phyloP scores from a whole-genome alignment of 2,797 vertebrate species.

The Chiloscyllium punctatum region DNA sequence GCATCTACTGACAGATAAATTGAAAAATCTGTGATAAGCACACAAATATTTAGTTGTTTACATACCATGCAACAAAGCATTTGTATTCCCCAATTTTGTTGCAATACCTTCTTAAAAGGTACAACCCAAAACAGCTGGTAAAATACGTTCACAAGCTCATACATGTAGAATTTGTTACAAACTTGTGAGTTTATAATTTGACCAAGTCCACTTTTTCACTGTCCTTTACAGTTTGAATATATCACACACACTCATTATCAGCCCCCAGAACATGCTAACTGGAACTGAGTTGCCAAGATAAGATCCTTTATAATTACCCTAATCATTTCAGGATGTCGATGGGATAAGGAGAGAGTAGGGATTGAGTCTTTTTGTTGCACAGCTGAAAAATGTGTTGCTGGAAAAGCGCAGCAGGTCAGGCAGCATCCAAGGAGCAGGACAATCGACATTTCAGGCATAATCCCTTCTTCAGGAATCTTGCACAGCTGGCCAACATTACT shows the following conservation, averaged over 20 bases:
- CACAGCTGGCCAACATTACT: neutral
- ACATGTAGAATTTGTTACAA: neutral
- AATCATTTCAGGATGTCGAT: neutral
- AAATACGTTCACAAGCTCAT: neutral
- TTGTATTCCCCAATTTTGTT: neutral
- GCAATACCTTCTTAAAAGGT: neutral
- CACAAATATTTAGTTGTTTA: neutral
- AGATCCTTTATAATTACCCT: neutral
- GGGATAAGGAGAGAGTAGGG: neutral
- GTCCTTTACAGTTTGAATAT: neutral
- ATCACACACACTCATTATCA: neutral
- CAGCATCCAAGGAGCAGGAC: too few species aligned
- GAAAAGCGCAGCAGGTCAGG: too few species aligned
- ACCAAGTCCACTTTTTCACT: neutral
- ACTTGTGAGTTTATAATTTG: neutral
- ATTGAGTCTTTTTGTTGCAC: neutral
- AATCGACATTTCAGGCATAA: too few species aligned
- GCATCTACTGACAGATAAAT: neutral
- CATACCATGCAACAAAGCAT: neutral
- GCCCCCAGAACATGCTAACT: neutral
- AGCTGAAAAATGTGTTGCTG: neutral
- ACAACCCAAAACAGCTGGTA: neutral
- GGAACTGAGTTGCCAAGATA: neutral
- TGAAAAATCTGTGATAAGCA: neutral
- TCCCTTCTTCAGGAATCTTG: too few species aligned